phyloP scores from a whole-genome alignment of 2,797 vertebrate species.

The Leuciscus waleckii region DNA sequence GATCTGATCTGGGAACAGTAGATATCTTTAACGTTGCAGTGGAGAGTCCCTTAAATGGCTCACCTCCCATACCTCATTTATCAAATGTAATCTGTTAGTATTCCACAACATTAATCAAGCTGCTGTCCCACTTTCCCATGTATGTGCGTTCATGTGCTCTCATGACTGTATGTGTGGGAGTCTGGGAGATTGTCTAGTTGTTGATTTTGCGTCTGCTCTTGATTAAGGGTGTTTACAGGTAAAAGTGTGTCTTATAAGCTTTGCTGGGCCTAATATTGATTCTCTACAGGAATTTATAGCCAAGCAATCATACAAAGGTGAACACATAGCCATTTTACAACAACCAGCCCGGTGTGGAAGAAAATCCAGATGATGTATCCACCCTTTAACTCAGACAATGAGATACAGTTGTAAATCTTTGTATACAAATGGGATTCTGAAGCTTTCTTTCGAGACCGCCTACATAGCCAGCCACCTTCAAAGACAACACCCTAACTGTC shows the following conservation, averaged over 20 bases:
- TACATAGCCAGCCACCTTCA: background rate
- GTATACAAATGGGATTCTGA: constrained; percentile 13
- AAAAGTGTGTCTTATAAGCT: constrained; percentile 34
- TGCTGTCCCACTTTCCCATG: constrained; percentile 53
- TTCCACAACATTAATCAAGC: constrained; percentile 60
- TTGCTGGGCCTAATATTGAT: constrained; percentile 15
- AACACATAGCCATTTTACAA: constrained; percentile 42
- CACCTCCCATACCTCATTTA: constrained; percentile 54
- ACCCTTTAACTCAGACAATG: constrained; percentile 8
- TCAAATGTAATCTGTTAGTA: constrained; percentile 60
- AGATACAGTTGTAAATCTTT: constrained; percentile 11
- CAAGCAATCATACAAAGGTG: constrained; percentile 38
- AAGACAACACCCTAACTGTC: background rate
- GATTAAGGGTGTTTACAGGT: constrained; percentile 40
- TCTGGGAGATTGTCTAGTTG: constrained; percentile 17
- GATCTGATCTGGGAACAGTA: constrained; percentile 51
- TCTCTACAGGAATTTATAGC: constrained; percentile 27
- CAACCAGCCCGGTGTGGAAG: constrained; percentile 3
- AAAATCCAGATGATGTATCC: constrained; percentile 28
- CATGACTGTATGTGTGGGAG: constrained; percentile 27
- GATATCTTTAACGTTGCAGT: constrained; percentile 44
- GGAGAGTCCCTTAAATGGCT: constrained; percentile 44
- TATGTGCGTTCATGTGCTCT: constrained; percentile 4
- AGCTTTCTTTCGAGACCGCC: background rate
- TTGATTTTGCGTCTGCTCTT: constrained; percentile 40